Conservation (phyloP, 2,113 vertebrate genomes). For the Sturnira hondurensis region DNA sequence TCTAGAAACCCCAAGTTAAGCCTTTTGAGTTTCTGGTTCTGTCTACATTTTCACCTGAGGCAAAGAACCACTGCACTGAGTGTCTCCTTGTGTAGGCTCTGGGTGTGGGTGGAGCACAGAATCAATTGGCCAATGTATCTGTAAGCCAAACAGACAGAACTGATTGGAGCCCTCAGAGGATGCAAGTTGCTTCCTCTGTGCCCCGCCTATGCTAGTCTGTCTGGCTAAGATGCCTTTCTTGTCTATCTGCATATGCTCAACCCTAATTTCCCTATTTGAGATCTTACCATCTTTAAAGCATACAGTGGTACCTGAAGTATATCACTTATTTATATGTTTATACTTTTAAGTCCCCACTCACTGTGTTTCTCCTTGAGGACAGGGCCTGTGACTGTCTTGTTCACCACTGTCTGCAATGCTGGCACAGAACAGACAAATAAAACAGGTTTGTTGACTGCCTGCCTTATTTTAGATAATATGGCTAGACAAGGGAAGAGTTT, state of each 20-base stretch:
- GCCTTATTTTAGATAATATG: not conserved
- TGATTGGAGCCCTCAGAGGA: not conserved
- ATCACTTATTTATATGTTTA: not conserved
- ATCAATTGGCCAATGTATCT: not conserved
- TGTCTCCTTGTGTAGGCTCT: not conserved
- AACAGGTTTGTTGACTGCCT: not conserved
- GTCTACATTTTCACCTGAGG: not conserved
- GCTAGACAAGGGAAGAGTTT: not conserved
- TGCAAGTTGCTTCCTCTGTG: not conserved
- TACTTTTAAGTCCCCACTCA: not conserved
- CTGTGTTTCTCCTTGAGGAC: not conserved
- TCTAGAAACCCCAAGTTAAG: not conserved
- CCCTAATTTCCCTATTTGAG: too few species aligned
- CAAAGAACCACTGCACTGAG: not conserved
- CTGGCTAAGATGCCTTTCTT: not conserved
- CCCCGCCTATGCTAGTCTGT: not conserved
- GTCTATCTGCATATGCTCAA: not conserved
- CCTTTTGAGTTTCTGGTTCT: not conserved
- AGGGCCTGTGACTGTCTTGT: not conserved
- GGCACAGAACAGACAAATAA: not conserved
- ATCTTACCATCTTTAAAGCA: not conserved
- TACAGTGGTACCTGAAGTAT: not conserved
- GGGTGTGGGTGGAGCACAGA: not conserved
- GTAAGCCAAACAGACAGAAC: not conserved
- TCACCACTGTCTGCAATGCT: not conserved